phyloP scores from a whole-genome alignment of 2,888 invertebrate species.

The Heteromurus nitidus region DNA sequence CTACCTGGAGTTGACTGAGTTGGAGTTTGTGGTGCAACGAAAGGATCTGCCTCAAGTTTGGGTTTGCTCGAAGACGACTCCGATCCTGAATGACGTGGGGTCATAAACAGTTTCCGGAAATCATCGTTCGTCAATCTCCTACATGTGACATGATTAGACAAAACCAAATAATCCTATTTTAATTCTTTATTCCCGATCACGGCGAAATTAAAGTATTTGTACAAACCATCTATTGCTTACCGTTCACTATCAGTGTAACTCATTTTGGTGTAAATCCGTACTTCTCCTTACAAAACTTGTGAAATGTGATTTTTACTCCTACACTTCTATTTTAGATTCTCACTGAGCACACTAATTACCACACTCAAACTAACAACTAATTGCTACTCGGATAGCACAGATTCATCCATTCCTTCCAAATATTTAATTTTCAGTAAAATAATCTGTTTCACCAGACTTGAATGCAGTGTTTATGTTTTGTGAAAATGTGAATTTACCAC shows the following conservation, averaged over 20 bases:
- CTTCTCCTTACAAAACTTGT: too few relatives aligned
- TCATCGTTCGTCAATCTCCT: conserved; percentile 92
- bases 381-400: neutral
- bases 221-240: conserved; percentile 19
- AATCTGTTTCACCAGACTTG: too few relatives aligned
- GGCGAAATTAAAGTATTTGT: conserved; percentile 12
- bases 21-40: conserved; percentile 71
- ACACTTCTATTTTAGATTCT: neutral
- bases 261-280: too few relatives aligned
- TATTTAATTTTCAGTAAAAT: too few relatives aligned
- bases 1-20: conserved; percentile 72
- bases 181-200: neutral
- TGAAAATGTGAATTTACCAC: too few relatives aligned
- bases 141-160: neutral
- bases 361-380: neutral
- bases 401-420: too few relatives aligned
- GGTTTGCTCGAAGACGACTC: conserved; percentile 60
- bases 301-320: too few relatives aligned
- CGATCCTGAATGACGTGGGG: conserved; percentile 84
- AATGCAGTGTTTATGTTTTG: too few relatives aligned
- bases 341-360: too few relatives aligned
- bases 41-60: conserved; percentile 58
- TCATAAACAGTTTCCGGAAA: conserved; percentile 96
- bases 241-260: conserved; percentile 67
- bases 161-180: neutral